These are phyloP conservation scores for Anaspis maculata DNA, from an alignment of 2,888 invertebrate genomes.

Conservation along the genomic window DNA sequence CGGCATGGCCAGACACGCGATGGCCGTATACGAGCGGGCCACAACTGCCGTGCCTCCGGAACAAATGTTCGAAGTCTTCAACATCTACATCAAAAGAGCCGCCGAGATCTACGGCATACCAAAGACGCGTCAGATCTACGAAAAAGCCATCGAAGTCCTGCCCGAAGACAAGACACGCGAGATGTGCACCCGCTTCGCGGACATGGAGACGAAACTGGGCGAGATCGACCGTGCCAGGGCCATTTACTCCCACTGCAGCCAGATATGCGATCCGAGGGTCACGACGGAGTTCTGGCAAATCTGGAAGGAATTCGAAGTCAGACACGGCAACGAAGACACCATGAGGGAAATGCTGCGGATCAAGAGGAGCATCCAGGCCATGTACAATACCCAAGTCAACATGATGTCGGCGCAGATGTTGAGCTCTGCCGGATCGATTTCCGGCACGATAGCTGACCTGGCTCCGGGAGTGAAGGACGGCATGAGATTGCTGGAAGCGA, in stretches of 20 bases:
- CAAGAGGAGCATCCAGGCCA: slow-evolving; percentile 94
- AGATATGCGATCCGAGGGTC: slow-evolving; percentile 97
- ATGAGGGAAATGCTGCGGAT: slow-evolving; percentile 98
- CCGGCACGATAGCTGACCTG: slow-evolving; percentile 62
- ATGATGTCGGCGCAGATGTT: slow-evolving; percentile 99
- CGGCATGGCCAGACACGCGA: slow-evolving; percentile 94
- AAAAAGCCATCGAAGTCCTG: slow-evolving; percentile 91
- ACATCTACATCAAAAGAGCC: slow-evolving; percentile 96
- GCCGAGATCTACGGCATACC: slow-evolving; percentile 97
- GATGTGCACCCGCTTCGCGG: slow-evolving; percentile 94
- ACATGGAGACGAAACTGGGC: slow-evolving; percentile 96
- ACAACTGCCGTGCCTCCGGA: slow-evolving; percentile 85
- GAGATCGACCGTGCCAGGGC: slow-evolving; percentile 97
- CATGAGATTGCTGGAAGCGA: slow-evolving; percentile 82
- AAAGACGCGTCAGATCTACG: slow-evolving; percentile 94
- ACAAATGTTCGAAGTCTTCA: slow-evolving; percentile 96
- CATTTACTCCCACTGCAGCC: slow-evolving; percentile 96
- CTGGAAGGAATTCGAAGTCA: slow-evolving; percentile 99
- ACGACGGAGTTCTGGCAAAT: slow-evolving; percentile 95
- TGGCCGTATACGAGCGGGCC: slow-evolving; percentile 98
- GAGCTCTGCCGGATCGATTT: slow-evolving; percentile 60
- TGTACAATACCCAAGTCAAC: slow-evolving; percentile 96
- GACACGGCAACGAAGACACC: slow-evolving; percentile 98
- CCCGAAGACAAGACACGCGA: slow-evolving; percentile 85
- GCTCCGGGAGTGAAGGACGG: slow-evolving; percentile 74